Conservation (phyloP, 2,888 invertebrate species). For the Stratiomys singularior region DNA sequence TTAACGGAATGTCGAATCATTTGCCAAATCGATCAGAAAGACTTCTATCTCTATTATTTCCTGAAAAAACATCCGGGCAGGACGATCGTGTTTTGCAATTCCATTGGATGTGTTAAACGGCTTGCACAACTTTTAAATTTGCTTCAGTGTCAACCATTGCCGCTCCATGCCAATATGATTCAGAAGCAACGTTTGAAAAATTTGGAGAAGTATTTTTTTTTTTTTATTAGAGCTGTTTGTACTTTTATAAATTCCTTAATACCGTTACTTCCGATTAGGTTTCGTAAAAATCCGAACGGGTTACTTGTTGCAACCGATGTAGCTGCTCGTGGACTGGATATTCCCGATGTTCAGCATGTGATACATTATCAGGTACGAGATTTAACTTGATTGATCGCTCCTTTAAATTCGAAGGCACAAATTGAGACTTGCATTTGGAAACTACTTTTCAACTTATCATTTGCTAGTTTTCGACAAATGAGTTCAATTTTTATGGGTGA, state of each 20-base stretch:
- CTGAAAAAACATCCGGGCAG: conserved; percentile 85
- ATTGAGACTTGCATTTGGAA: too few relatives aligned
- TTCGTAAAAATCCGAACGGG: conserved; percentile 76
- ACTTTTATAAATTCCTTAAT: not conserved
- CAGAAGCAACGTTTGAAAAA: conserved; percentile 94
- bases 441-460: too few relatives aligned
- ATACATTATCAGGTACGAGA: conserved; percentile 83
- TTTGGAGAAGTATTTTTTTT: conserved; percentile 76
- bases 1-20: conserved; percentile 86
- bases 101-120: conserved; percentile 91
- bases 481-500: too few relatives aligned
- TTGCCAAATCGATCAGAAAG: conserved; percentile 84
- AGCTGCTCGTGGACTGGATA: conserved; percentile 96
- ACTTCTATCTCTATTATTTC: conserved; percentile 93
- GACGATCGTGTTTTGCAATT: conserved; percentile 94
- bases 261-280: conserved; percentile 65
- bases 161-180: conserved; percentile 90
- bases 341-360: conserved; percentile 92
- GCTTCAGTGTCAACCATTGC: conserved; percentile 78
- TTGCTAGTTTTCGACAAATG: too few relatives aligned
- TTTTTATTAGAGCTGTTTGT: not conserved
- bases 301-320: conserved; percentile 95
- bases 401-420: too few relatives aligned
- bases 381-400: too few relatives aligned
- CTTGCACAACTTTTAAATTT: conserved; percentile 75